Conservation (phyloP, 2,113 vertebrate species). For the Heterochromis multidens region DNA sequence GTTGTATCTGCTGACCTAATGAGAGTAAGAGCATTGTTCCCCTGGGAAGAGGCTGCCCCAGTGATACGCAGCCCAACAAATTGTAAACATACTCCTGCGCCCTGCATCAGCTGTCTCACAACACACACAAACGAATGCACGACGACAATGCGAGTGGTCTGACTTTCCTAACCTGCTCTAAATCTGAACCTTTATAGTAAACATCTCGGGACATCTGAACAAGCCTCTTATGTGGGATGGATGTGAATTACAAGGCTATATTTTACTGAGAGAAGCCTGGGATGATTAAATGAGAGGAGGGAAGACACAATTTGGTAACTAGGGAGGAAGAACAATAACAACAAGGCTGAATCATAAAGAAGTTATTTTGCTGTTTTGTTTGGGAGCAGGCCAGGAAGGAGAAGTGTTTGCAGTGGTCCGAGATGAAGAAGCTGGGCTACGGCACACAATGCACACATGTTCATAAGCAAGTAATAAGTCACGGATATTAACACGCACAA, state of each 20-base stretch:
- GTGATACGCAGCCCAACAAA: constrained; percentile 51
- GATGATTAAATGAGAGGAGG: constrained; percentile 59
- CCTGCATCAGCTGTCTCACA: constrained; percentile 31
- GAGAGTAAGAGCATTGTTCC: constrained; percentile 67
- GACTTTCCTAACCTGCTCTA: constrained; percentile 73
- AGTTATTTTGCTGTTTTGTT: constrained; percentile 77
- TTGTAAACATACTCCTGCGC: constrained; percentile 68
- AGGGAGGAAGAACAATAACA: constrained; percentile 76
- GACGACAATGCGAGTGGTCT: constrained; percentile 10
- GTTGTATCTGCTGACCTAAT: constrained; percentile 59
- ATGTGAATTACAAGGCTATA: constrained; percentile 71
- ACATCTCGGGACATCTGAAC: constrained; percentile 73
- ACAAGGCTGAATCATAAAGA: constrained; percentile 76
- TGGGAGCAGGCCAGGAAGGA: constrained; percentile 66
- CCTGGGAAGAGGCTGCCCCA: constrained; percentile 51
- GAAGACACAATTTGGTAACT: constrained; percentile 73
- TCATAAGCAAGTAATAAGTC: constrained; percentile 44
- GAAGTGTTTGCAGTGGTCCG: constrained; percentile 30
- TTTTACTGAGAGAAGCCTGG: constrained; percentile 63
- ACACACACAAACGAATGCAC: constrained; percentile 36
- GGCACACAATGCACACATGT: constrained; percentile 15
- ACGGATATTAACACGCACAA: constrained; percentile 1
- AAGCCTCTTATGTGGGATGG: constrained; percentile 66
- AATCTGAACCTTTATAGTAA: constrained; percentile 79
- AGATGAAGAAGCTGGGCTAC: constrained; percentile 17